Conservation (phyloP, 2,797 vertebrate genomes). For the Chloroceryle inda region DNA sequence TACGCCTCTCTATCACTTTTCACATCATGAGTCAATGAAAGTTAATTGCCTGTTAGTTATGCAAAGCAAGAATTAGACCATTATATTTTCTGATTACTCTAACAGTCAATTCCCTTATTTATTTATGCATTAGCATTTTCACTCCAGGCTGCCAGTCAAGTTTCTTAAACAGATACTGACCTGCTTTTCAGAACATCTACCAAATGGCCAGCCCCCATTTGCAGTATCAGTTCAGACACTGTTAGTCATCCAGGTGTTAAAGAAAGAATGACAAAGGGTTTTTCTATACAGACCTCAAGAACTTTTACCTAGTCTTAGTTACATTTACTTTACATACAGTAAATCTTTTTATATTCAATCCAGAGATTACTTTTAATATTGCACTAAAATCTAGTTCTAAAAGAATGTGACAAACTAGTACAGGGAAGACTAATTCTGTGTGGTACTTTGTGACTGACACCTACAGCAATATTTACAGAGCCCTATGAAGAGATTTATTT, state of each 20-base stretch:
- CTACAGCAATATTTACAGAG: background rate
- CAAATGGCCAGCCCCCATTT: background rate
- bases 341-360: background rate
- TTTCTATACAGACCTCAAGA: background rate
- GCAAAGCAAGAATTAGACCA: conserved; percentile 44
- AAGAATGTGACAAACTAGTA: background rate
- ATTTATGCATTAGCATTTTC: conserved; percentile 48
- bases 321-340: background rate
- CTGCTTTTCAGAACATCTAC: background rate
- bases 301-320: background rate
- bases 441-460: background rate
- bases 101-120: conserved; percentile 55
- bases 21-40: conserved; percentile 61
- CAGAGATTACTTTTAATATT: background rate
- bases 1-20: conserved; percentile 39
- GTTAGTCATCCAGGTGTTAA: background rate
- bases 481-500: background rate
- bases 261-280: background rate
- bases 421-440: background rate
- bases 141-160: conserved; percentile 30
- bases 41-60: conserved; percentile 70
- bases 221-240: background rate
- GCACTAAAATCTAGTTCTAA: background rate
- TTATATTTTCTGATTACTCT: conserved; percentile 63
- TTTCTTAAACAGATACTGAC: background rate